Percentiles rank a stretch among this genome's conserved stretches.
phyloP scores from a whole-genome alignment of 2,113 vertebrate species.

The Circaetus cinerascens region DNA sequence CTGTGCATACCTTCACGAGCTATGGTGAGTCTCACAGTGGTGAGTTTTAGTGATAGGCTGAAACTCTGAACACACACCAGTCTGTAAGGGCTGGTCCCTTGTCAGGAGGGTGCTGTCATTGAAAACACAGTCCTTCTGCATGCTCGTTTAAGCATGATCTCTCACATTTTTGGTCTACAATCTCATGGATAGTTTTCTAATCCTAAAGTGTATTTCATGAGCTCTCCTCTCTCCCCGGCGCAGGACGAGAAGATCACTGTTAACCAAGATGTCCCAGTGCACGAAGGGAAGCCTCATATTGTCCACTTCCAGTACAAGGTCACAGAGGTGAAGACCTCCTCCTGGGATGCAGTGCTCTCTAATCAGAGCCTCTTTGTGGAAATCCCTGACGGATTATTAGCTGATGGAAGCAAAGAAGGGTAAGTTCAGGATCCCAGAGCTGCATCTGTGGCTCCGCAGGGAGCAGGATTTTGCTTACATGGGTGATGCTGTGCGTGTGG shows the following conservation, averaged over 20 bases:
- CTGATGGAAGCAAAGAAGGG: slow-evolving; percentile 97
- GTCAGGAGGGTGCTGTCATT: background rate
- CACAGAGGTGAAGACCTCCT: slow-evolving; percentile 86
- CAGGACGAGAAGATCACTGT: slow-evolving; percentile 94
- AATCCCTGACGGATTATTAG: slow-evolving; percentile 87
- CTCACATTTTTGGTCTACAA: background rate
- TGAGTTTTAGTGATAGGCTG: too few species aligned
- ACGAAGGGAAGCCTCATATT: slow-evolving; percentile 81
- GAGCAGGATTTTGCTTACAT: background rate
- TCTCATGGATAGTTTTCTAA: background rate
- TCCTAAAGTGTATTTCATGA: background rate
- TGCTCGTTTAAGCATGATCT: background rate
- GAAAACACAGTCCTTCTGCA: background rate
- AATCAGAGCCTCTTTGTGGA: slow-evolving; percentile 92
- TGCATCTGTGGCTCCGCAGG: accelerated
- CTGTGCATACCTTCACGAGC: background rate
- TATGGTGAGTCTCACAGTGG: background rate
- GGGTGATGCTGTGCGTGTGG: background rate
- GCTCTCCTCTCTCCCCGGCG: background rate
- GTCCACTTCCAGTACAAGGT: slow-evolving; percentile 93
- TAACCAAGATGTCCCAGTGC: slow-evolving; percentile 83
- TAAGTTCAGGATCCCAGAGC: slow-evolving; percentile 55
- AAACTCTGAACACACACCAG: background rate
- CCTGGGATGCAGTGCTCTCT: slow-evolving; percentile 89
- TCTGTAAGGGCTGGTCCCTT: background rate